These are phyloP conservation scores for Labeo calbasu DNA, from an alignment of 2,797 vertebrate species.

Conservation along the genomic window DNA sequence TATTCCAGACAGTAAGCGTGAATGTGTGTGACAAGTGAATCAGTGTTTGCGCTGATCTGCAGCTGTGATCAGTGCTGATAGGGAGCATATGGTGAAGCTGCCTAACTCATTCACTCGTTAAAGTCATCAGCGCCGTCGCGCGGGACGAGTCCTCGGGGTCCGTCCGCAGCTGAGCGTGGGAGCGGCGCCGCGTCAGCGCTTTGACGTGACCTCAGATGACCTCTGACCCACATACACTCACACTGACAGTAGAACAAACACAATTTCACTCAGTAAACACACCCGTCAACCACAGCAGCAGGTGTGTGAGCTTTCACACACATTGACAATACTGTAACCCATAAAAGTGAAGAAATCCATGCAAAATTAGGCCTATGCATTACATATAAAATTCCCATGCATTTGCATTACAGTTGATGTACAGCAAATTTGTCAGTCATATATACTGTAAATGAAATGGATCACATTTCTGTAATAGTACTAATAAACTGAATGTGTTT, in stretches of 20 bases:
- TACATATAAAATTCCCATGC: not conserved
- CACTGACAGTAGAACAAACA: not conserved
- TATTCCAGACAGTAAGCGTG: not conserved
- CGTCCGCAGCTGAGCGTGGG: not conserved
- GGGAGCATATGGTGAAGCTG: constrained; percentile 36
- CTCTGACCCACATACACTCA: not conserved
- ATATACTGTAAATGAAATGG: too few relatives aligned
- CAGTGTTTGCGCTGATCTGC: not conserved
- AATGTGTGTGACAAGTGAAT: not conserved
- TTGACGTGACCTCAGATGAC: constrained; percentile 25
- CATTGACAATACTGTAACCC: too few relatives aligned
- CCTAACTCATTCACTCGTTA: constrained; percentile 49
- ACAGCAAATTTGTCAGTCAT: too few relatives aligned
- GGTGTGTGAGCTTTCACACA: not conserved
- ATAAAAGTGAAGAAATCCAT: not conserved
- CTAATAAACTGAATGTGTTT: not conserved
- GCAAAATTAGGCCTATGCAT: not conserved
- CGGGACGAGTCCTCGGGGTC: constrained; percentile 38
- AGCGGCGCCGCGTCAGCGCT: constrained; percentile 22
- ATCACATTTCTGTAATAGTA: not conserved
- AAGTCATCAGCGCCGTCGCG: constrained; percentile 45
- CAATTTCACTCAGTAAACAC: not conserved
- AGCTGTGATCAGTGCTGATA: not conserved
- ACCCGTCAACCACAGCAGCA: not conserved
- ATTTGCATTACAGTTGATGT: not conserved